phyloP scores from a whole-genome alignment of 2,888 invertebrate genomes.

The Hedya salicella region DNA sequence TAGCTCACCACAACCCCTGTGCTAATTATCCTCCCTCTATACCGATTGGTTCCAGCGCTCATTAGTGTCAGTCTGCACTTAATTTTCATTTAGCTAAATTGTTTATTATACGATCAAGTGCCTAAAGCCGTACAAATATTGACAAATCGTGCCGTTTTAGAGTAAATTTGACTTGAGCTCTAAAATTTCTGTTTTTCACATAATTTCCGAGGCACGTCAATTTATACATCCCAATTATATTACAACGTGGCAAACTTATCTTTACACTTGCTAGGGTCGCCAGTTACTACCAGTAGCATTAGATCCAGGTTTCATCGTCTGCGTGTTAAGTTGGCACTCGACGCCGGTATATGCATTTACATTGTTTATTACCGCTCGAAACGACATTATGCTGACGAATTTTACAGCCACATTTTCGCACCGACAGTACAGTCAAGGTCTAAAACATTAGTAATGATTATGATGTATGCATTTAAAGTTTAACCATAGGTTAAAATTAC shows the following conservation, averaged over 20 bases:
- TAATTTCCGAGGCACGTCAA: slow-evolving; percentile 27
- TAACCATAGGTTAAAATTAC: too few relatives aligned
- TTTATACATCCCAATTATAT: slow-evolving; percentile 30
- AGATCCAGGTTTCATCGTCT: background rate
- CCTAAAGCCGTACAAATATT: slow-evolving; percentile 3
- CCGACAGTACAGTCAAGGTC: slow-evolving; percentile 53
- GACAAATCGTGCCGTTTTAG: slow-evolving; percentile 6
- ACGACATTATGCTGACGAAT: slow-evolving; percentile 67
- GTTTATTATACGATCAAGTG: too few relatives aligned
- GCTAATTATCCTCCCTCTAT: too few relatives aligned
- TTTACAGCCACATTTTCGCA: slow-evolving; percentile 73
- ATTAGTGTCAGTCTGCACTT: too few relatives aligned
- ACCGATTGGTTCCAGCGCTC: too few relatives aligned
- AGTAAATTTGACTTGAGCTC: slow-evolving; percentile 25
- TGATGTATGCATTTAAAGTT: background rate
- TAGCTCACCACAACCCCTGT: too few relatives aligned
- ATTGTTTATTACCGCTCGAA: slow-evolving; percentile 71
- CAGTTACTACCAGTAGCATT: background rate
- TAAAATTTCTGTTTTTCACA: slow-evolving; percentile 23
- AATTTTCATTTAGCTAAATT: too few relatives aligned
- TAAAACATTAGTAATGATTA: background rate
- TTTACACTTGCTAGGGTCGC: background rate
- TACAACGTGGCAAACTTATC: background rate
- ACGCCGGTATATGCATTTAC: slow-evolving; percentile 55
- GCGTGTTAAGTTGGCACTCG: slow-evolving; percentile 1